Percentiles rank a stretch among this genome's conserved stretches.
phyloP scores from a whole-genome alignment of 2,113 vertebrate genomes.

The Cephalophus harveyi region DNA sequence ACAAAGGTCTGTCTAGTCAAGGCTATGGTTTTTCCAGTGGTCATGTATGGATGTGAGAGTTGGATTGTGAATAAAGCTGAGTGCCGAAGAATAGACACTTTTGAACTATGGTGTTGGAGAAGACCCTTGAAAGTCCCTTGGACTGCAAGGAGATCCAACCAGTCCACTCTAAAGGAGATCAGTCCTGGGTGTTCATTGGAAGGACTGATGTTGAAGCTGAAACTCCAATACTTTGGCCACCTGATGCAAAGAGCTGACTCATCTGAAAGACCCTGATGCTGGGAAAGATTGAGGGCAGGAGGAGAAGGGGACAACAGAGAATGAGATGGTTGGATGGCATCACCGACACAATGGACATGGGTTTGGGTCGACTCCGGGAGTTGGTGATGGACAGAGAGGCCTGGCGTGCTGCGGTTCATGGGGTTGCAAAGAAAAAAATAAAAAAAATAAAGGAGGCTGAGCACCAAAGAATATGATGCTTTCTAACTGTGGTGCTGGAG shows the following conservation, averaged over 20 bases:
- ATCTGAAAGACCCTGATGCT: background rate
- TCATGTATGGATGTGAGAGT: background rate
- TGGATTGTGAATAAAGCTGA: background rate
- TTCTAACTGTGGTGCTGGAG: background rate
- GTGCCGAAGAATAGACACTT: rapidly evolving
- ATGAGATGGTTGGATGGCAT: background rate
- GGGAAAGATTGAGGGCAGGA: background rate
- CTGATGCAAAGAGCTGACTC: background rate
- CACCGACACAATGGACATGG: background rate
- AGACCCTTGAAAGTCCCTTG: background rate
- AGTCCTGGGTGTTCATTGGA: too few relatives aligned
- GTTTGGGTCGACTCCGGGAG: background rate
- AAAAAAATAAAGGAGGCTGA: background rate
- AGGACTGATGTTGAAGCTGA: background rate
- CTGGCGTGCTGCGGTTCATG: background rate
- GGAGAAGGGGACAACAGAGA: background rate
- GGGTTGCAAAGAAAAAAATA: background rate
- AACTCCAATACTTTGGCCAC: background rate
- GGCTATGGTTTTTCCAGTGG: background rate
- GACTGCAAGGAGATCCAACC: background rate
- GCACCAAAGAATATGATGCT: background rate
- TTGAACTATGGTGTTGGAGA: background rate
- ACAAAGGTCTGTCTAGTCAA: background rate
- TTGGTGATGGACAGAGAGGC: background rate
- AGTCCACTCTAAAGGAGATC: too few relatives aligned